Conservation (phyloP, 2,888 invertebrate species). For the Chrysina gloriosa region DNA sequence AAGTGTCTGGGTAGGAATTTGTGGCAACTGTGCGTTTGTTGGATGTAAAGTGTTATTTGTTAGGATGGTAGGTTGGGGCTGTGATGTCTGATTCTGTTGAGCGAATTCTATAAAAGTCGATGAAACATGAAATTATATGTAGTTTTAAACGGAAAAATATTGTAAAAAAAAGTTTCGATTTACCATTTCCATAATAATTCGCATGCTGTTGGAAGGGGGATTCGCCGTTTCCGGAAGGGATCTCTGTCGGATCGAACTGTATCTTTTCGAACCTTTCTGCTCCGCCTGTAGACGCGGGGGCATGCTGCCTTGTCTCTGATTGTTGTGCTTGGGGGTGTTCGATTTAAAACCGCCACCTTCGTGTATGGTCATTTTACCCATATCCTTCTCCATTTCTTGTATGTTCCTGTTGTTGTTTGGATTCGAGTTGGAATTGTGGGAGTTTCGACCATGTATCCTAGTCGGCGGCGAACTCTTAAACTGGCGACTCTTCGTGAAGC, state of each 20-base stretch:
- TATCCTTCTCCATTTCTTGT: slow-evolving; percentile 58
- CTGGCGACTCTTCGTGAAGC: slow-evolving; percentile 60
- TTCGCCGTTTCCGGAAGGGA: slow-evolving; percentile 69
- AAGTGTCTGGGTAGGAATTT: slow-evolving; percentile 42
- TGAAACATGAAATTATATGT: background rate
- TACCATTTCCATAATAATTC: slow-evolving; percentile 60
- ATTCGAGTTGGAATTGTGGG: slow-evolving; percentile 52
- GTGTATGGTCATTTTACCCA: slow-evolving; percentile 58
- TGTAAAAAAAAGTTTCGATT: slow-evolving; percentile 26
- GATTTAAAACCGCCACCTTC: slow-evolving; percentile 49
- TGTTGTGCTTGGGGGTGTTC: slow-evolving; percentile 44
- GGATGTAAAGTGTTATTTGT: slow-evolving; percentile 44
- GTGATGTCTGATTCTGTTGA: slow-evolving; percentile 51
- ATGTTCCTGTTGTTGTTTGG: slow-evolving; percentile 60
- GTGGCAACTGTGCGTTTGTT: slow-evolving; percentile 35
- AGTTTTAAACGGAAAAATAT: background rate
- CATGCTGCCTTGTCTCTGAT: slow-evolving; percentile 59
- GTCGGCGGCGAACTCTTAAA: slow-evolving; percentile 52
- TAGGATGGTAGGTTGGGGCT: slow-evolving; percentile 47
- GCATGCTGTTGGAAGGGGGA: slow-evolving; percentile 57
- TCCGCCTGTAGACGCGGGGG: slow-evolving; percentile 62
- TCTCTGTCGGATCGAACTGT: slow-evolving; percentile 69
- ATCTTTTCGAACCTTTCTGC: slow-evolving; percentile 69
- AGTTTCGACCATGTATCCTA: slow-evolving; percentile 47
- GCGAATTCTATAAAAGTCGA: slow-evolving; percentile 54